Evolutionary conservation across 2,797 vertebrate genomes (phyloP).

Genomic region (Neopelma chrysocephalum): DNA sequence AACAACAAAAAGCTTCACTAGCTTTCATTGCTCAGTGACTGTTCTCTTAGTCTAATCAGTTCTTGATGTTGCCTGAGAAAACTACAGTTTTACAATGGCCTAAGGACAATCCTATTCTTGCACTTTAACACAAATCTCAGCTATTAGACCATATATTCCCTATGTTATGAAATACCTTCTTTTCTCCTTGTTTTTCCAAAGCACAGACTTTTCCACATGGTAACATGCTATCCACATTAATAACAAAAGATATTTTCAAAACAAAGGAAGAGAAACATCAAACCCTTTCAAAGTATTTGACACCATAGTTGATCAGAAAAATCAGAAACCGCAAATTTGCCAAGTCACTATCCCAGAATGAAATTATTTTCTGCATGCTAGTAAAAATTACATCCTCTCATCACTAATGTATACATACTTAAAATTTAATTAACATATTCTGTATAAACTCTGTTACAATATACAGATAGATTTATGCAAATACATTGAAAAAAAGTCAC

Average conservation of each 20-base stretch:
- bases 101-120: not conserved
- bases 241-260: not conserved
- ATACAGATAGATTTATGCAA: not conserved
- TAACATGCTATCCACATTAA: not conserved
- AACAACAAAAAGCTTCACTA: not conserved
- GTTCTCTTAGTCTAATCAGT: not conserved
- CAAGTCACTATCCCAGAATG: not conserved
- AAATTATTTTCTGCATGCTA: not conserved
- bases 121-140: not conserved
- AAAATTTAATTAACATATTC: not conserved
- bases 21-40: not conserved
- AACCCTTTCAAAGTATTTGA: not conserved
- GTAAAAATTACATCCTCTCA: not conserved
- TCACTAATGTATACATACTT: not conserved
- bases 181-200: not conserved
- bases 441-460: not conserved
- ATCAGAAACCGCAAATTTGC: not conserved
- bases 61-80: not conserved
- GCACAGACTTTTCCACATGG: not conserved
- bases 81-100: not conserved
- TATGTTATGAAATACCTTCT: not conserved
- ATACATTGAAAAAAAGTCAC: not conserved
- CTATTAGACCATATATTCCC: not conserved
- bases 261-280: not conserved
- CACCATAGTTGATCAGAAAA: not conserved